A percentile compares a stretch with the other conserved stretches of the same genome.
Evolutionary conservation across 1,140 invertebrate species (phyloP).

Genomic region (Drosophila santomea): DNA sequence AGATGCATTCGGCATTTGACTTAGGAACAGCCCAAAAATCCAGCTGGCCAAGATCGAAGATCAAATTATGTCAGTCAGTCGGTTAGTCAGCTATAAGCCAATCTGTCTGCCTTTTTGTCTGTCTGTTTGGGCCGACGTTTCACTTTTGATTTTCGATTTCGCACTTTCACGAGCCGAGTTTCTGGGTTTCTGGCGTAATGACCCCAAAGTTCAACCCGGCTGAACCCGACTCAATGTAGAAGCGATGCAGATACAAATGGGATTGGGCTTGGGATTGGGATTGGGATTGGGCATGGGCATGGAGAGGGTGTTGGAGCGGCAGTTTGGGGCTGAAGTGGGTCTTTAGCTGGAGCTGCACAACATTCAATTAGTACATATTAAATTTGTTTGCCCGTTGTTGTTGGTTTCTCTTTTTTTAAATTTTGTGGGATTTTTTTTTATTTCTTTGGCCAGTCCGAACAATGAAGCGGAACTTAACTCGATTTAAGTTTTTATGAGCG

Average conservation of each 20-base stretch:
- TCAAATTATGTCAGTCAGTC: slow-evolving; percentile 42
- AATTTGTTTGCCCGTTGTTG: slow-evolving; percentile 61
- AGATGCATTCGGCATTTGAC: slow-evolving; percentile 47
- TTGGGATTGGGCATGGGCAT: slow-evolving; percentile 21
- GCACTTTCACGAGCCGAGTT: slow-evolving; percentile 63
- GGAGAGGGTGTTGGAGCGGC: slow-evolving; percentile 9
- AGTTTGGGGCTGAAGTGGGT: slow-evolving; percentile 17
- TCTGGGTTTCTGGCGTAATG: slow-evolving; percentile 31
- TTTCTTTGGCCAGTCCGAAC: slow-evolving; percentile 50
- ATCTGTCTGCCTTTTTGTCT: slow-evolving; percentile 19
- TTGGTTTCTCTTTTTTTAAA: slow-evolving; percentile 34
- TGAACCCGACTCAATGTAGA: slow-evolving; percentile 45
- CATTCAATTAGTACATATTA: slow-evolving; percentile 76
- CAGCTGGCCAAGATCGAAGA: slow-evolving; percentile 9
- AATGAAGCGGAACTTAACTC: slow-evolving; percentile 73
- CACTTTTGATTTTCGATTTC: slow-evolving; percentile 75
- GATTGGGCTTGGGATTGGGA: slow-evolving; percentile 14
- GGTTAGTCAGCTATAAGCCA: slow-evolving; percentile 32
- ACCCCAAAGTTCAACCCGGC: slow-evolving; percentile 59
- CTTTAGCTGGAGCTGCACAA: slow-evolving; percentile 53
- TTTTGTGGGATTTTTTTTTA: slow-evolving; percentile 11
- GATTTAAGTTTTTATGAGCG: slow-evolving; percentile 74
- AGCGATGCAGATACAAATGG: slow-evolving; percentile 53
- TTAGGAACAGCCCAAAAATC: slow-evolving; percentile 23
- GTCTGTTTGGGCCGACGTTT: slow-evolving; percentile 52